Conservation (phyloP, 2,888 invertebrate species). For the Drosophila stalkeri region DNA sequence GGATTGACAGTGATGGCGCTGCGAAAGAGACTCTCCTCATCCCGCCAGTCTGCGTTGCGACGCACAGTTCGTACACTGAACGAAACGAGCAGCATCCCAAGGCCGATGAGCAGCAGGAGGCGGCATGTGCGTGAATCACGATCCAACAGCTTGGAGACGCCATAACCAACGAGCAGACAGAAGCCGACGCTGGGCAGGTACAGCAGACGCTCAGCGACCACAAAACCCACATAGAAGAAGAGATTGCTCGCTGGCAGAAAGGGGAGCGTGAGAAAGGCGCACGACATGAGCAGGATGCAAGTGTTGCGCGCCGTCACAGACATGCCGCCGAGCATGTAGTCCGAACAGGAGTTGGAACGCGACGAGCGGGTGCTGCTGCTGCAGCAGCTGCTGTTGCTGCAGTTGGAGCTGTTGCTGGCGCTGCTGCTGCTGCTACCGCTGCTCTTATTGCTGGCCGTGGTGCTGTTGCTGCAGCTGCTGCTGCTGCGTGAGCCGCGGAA, state of each 20-base stretch:
- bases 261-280: slow-evolving; percentile 93
- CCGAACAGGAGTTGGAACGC: slow-evolving; percentile 15
- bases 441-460: slow-evolving; percentile 85
- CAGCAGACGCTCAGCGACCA: slow-evolving; percentile 97
- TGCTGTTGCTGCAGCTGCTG: slow-evolving; percentile 84
- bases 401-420: slow-evolving; percentile 48
- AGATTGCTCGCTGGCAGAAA: slow-evolving; percentile 98
- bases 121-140: slow-evolving; percentile 78
- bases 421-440: slow-evolving; percentile 82
- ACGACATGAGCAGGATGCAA: slow-evolving; percentile 87
- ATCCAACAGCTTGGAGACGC: slow-evolving; percentile 86
- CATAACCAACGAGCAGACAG: slow-evolving; percentile 94
- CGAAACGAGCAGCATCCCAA: slow-evolving; percentile 88
- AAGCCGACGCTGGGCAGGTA: slow-evolving; percentile 98
- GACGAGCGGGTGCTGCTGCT: slow-evolving; percentile 5
- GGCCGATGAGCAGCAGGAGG: slow-evolving; percentile 76
- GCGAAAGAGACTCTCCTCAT: slow-evolving; percentile 96
- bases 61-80: slow-evolving; percentile 91
- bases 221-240: slow-evolving; percentile 99
- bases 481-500: slow-evolving; percentile 83
- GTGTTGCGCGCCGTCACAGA: slow-evolving; percentile 63
- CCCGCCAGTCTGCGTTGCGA: slow-evolving; percentile 95
- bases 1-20: slow-evolving; percentile 97
- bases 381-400: slow-evolving; percentile 28
- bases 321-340: slow-evolving; percentile 56